Percentiles rank a stretch among this genome's conserved stretches.
Conservation (phyloP, 2,888 invertebrate genomes). For the Parnassius glacialis region DNA sequence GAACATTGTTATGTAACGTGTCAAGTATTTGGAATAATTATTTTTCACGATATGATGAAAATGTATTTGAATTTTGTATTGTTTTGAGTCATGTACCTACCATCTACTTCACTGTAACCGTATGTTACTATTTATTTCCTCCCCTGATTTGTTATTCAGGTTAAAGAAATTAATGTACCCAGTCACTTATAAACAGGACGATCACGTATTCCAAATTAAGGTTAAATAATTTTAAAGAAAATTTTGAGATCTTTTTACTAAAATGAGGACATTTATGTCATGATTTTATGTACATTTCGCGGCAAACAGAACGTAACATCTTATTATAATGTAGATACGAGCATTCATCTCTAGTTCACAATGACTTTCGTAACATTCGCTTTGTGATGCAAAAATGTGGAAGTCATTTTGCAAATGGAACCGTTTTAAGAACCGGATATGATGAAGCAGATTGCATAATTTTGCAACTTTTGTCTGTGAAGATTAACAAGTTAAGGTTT, state of each 20-base stretch:
- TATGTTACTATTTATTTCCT: background rate
- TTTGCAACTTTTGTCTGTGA: background rate
- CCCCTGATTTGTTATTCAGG: constrained; percentile 11
- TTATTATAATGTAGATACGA: constrained; percentile 16
- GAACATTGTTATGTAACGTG: background rate
- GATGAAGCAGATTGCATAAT: constrained; percentile 7
- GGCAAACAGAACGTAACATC: constrained; percentile 45
- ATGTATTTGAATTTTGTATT: no score
- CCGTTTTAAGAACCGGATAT: constrained; percentile 19
- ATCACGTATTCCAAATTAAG: constrained; percentile 15
- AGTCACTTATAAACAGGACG: background rate
- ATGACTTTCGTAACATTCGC: constrained; percentile 27
- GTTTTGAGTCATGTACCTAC: no score
- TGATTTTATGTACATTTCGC: constrained; percentile 25
- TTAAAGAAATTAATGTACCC: constrained; percentile 2
- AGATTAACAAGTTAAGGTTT: background rate
- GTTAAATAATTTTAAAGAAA: constrained; percentile 22
- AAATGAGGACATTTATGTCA: constrained; percentile 26
- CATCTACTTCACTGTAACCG: no score
- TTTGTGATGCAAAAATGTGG: constrained; percentile 26
- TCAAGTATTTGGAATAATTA: no score
- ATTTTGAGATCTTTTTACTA: constrained; percentile 5
- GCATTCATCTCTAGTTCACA: constrained; percentile 13
- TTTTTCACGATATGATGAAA: no score
- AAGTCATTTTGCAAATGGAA: constrained; percentile 21